Conservation (phyloP, 2,888 invertebrate species). For the Agriotes lineatus region DNA sequence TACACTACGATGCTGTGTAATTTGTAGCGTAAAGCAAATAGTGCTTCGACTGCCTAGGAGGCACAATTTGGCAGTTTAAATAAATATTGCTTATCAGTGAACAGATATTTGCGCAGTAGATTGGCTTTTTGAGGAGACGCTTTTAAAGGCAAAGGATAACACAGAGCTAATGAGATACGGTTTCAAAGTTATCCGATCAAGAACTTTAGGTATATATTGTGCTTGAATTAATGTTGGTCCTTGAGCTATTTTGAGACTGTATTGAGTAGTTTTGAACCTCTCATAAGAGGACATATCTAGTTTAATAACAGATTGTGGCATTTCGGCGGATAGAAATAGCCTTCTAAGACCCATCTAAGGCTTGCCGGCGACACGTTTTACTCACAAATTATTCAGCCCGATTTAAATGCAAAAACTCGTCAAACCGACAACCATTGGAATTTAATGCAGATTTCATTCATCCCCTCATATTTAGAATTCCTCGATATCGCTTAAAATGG, state of each 20-base stretch:
- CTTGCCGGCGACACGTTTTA: slow-evolving; percentile 9
- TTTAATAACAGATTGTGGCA: not conserved
- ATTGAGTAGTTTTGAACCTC: slow-evolving; percentile 1
- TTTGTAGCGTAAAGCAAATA: not conserved
- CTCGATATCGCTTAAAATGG: slow-evolving; percentile 13
- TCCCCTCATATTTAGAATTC: slow-evolving; percentile 18
- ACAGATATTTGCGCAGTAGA: slow-evolving; percentile 2
- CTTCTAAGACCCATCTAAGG: not conserved
- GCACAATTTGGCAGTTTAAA: slow-evolving; percentile 7
- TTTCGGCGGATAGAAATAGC: not conserved
- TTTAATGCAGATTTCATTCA: slow-evolving; percentile 18
- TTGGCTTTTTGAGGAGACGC: slow-evolving; percentile 8
- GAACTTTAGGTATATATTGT: slow-evolving; percentile 13
- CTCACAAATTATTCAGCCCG: slow-evolving; percentile 3
- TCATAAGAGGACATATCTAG: slow-evolving; percentile 10
- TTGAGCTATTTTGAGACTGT: slow-evolving; percentile 15
- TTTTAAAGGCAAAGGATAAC: slow-evolving; percentile 10
- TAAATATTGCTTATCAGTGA: slow-evolving; percentile 11
- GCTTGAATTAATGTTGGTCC: slow-evolving; percentile 6
- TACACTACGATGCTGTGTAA: not conserved
- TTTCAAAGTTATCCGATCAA: not conserved
- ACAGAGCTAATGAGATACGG: slow-evolving; percentile 12
- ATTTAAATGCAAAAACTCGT: slow-evolving; percentile 17
- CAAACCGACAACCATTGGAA: slow-evolving; percentile 16
- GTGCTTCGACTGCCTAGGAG: not conserved